Percentiles rank a stretch among this genome's conserved stretches.
phyloP scores from a whole-genome alignment of 2,888 invertebrate genomes.

The Limenitis camilla region DNA sequence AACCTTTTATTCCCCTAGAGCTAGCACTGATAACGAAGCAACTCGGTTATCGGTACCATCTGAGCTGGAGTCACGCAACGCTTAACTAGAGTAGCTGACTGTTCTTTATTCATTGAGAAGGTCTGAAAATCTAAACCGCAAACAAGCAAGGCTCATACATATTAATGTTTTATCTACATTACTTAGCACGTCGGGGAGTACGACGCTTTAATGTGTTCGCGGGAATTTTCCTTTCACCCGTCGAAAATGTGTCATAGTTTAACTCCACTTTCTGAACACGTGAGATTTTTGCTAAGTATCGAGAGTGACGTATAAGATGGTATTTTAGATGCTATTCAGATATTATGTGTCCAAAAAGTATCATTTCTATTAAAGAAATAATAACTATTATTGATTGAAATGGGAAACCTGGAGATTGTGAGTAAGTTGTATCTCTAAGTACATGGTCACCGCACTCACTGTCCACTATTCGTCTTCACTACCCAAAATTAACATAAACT shows the following conservation, averaged over 20 bases:
- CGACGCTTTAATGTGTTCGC: conserved; percentile 42
- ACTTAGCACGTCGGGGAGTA: conserved; percentile 40
- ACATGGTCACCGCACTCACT: no score
- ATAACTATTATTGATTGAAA: no score
- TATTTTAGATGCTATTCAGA: no score
- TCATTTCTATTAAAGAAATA: no score
- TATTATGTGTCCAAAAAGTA: no score
- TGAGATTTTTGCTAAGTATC: conserved; percentile 18
- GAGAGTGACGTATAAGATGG: no score
- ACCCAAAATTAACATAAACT: no score
- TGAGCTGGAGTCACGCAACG: conserved; percentile 50
- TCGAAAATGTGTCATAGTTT: conserved; percentile 36
- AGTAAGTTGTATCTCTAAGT: no score
- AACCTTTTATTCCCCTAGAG: conserved; percentile 51
- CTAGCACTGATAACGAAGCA: conserved; percentile 46
- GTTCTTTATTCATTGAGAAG: conserved; percentile 60
- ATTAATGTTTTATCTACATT: conserved; percentile 68
- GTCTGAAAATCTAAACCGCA: conserved; percentile 62
- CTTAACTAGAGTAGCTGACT: conserved; percentile 30
- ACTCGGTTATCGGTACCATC: conserved; percentile 42
- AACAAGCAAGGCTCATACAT: conserved; percentile 66
- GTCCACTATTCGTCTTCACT: no score
- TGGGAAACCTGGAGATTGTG: no score
- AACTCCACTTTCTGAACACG: conserved; percentile 10
- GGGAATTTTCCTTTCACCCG: conserved; percentile 53